phyloP scores from a whole-genome alignment of 2,113 vertebrate species.

The Rostratula benghalensis region DNA sequence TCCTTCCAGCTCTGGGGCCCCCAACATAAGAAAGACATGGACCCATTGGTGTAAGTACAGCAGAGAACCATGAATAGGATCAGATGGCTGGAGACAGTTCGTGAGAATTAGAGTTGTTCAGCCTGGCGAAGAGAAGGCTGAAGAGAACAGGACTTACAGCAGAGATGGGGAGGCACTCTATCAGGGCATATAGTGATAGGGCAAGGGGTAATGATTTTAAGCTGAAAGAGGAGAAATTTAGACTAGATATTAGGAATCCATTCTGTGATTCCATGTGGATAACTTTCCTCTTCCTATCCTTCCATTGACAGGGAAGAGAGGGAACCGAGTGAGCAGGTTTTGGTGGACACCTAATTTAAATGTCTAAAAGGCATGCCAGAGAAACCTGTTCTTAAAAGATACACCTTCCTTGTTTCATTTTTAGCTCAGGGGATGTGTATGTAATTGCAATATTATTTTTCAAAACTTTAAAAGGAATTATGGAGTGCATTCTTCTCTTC shows the following conservation, averaged over 20 bases:
- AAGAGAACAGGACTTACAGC: background rate
- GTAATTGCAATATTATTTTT: background rate
- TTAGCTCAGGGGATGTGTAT: background rate
- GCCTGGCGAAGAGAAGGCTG: background rate
- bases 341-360: background rate
- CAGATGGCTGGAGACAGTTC: background rate
- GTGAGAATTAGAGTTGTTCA: background rate
- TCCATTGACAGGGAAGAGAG: background rate
- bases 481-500: background rate
- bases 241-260: no score
- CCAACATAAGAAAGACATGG: background rate
- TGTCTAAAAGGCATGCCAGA: rapidly evolving
- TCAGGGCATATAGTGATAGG: background rate
- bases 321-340: background rate
- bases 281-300: background rate
- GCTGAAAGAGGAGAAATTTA: background rate
- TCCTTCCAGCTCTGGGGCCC: background rate
- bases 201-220: background rate
- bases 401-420: background rate
- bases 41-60: background rate
- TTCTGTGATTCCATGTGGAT: background rate
- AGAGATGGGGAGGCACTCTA: background rate
- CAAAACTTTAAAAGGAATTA: background rate
- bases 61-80: background rate
- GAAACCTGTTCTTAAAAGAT: background rate